These are phyloP conservation scores for Phainopepla nitens DNA, from an alignment of 2,113 vertebrate genomes.

Conservation along the genomic window DNA sequence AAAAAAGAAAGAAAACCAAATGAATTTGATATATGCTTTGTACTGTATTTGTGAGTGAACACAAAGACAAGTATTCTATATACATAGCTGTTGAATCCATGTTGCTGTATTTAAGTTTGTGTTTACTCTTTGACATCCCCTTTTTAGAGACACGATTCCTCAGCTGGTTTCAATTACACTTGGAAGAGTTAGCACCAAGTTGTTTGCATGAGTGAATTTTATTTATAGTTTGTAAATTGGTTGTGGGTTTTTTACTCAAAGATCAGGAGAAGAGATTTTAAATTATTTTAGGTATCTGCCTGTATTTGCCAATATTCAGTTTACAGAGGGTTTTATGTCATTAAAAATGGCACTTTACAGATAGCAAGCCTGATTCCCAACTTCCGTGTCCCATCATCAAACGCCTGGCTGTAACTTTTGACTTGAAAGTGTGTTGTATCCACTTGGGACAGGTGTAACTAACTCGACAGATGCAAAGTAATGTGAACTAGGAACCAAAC, in stretches of 20 bases:
- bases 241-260: neutral
- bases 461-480: neutral
- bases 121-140: conserved; percentile 31
- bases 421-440: neutral
- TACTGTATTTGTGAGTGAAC: neutral
- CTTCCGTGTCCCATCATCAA: neutral
- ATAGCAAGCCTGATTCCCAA: neutral
- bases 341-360: neutral
- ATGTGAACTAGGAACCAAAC: neutral
- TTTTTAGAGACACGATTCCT: neutral
- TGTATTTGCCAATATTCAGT: neutral
- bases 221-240: conserved; percentile 47
- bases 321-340: neutral
- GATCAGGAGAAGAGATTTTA: neutral
- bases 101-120: conserved; percentile 22
- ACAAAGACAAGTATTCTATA: neutral
- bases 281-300: neutral
- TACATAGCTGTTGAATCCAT: neutral
- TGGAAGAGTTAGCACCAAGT: conserved; percentile 35
- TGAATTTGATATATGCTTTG: neutral
- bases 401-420: neutral
- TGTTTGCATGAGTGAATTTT: conserved; percentile 49
- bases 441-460: conserved; percentile 12
- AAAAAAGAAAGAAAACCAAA: conserved; percentile 33
- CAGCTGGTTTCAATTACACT: conserved; percentile 29